These are phyloP conservation scores for Chrysogorgia sp. DNA, from an alignment of 92 coral and sea anemone genomes.

Conservation along the genomic window DNA sequence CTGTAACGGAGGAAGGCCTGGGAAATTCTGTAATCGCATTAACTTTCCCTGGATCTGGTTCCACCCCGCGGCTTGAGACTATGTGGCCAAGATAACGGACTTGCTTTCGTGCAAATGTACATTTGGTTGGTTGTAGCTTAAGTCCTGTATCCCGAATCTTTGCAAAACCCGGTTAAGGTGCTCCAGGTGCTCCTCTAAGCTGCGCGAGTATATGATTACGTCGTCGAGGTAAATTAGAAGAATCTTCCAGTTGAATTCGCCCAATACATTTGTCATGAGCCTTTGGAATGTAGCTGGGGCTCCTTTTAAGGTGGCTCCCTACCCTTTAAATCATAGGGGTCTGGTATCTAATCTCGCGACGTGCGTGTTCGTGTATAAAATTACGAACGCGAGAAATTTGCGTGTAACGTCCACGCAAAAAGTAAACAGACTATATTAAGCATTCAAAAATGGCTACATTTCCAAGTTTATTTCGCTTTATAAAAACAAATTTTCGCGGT, in stretches of 20 bases:
- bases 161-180: conserved; percentile 2
- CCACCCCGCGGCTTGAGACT: not conserved
- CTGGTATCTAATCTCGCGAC: too few species aligned
- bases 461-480: too few species aligned
- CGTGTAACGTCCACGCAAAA: too few species aligned
- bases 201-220: conserved; percentile 16
- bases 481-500: too few species aligned
- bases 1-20: too few species aligned
- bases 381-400: too few species aligned
- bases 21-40: too few species aligned
- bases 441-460: too few species aligned
- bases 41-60: not conserved
- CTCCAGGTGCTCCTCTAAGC: conserved; percentile 11
- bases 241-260: conserved; percentile 18
- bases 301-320: too few species aligned
- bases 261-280: conserved; percentile 16
- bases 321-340: too few species aligned
- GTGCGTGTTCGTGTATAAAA: too few species aligned
- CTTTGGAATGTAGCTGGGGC: conserved; percentile 29
- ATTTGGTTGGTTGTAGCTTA: conserved; percentile 1
- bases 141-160: not conserved
- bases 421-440: too few species aligned
- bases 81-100: conserved; percentile 19
- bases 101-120: not conserved
- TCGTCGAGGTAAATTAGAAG: conserved; percentile 25